These are phyloP conservation scores for Penaeus monodon DNA, from an alignment of 2,888 invertebrate species.

Conservation along the genomic window DNA sequence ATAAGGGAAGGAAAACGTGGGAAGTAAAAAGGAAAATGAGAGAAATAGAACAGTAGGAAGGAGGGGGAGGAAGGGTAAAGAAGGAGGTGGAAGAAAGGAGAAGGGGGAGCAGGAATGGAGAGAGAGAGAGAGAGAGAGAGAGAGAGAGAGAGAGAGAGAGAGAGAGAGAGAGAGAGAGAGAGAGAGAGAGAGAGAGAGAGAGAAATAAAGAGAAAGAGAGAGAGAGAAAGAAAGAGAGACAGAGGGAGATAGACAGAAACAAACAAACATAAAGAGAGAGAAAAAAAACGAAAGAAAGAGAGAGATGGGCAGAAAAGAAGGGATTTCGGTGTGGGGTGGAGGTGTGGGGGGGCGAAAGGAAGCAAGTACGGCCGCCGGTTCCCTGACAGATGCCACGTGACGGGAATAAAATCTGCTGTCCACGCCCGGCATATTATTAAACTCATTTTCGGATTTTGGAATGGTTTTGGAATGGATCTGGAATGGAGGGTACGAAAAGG, in stretches of 20 bases:
- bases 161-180: not conserved
- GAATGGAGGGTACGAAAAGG: no score
- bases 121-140: not conserved
- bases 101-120: not conserved
- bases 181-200: not conserved
- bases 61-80: not conserved
- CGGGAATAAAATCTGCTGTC: no score
- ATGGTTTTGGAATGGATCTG: no score
- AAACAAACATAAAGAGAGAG: not conserved
- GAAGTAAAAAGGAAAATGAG: slow-evolving; percentile 32
- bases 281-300: slow-evolving; percentile 4
- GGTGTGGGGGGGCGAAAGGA: not conserved
- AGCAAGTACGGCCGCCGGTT: no score
- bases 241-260: not conserved
- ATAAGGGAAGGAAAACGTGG: slow-evolving; percentile 11
- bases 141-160: slow-evolving; percentile 12
- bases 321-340: not conserved
- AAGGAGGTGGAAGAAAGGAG: slow-evolving; percentile 12
- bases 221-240: not conserved
- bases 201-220: not conserved
- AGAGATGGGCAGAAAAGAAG: not conserved
- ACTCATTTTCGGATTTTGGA: no score
- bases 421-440: no score
- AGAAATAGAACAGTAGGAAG: slow-evolving; percentile 20
- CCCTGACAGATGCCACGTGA: no score